Evolutionary conservation across 2,888 invertebrate genomes (phyloP).

Genomic region (Tiliacea aurago): DNA sequence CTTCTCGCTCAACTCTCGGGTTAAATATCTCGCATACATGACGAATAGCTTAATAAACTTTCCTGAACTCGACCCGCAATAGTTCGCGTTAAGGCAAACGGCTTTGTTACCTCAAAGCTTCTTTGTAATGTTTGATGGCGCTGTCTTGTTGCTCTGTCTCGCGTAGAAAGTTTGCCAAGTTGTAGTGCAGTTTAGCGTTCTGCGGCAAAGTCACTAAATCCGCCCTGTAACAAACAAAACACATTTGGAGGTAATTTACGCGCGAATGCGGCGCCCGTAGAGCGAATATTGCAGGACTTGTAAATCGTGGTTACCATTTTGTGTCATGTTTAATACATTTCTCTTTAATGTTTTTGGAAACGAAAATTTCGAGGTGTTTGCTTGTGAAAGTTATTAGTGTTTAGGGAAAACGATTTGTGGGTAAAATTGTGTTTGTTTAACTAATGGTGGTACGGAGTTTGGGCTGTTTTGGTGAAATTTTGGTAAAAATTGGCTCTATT

Average conservation of each 20-base stretch:
- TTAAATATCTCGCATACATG: conserved; percentile 64
- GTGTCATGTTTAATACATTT: conserved; percentile 63
- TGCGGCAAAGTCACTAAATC: conserved; percentile 95
- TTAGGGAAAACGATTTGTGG: conserved; percentile 58
- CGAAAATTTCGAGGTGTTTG: conserved; percentile 61
- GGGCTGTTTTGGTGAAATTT: conserved; percentile 21
- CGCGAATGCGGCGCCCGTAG: conserved; percentile 70
- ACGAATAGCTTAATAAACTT: conserved; percentile 66
- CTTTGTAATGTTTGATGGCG: conserved; percentile 95
- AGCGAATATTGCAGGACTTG: conserved; percentile 72
- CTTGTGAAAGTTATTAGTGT: conserved; percentile 57
- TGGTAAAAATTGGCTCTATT: conserved; percentile 40
- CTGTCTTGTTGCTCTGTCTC: conserved; percentile 93
- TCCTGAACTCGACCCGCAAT: conserved; percentile 40
- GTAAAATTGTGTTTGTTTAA: conserved; percentile 55
- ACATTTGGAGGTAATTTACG: conserved; percentile 82
- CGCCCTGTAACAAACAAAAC: conserved; percentile 92
- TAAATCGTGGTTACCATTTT: conserved; percentile 70
- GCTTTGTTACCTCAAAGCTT: conserved; percentile 93
- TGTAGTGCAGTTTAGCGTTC: conserved; percentile 98
- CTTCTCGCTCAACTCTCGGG: conserved; percentile 41
- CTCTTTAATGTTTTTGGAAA: conserved; percentile 67
- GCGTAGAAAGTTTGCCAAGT: conserved; percentile 96
- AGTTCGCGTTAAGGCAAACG: conserved; percentile 68
- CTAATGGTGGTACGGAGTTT: conserved; percentile 27